Evolutionary conservation across 2,888 invertebrate genomes (phyloP), one percentile per base, ranked within the genome.

Genomic region (Metacarcinus magister): DNA sequence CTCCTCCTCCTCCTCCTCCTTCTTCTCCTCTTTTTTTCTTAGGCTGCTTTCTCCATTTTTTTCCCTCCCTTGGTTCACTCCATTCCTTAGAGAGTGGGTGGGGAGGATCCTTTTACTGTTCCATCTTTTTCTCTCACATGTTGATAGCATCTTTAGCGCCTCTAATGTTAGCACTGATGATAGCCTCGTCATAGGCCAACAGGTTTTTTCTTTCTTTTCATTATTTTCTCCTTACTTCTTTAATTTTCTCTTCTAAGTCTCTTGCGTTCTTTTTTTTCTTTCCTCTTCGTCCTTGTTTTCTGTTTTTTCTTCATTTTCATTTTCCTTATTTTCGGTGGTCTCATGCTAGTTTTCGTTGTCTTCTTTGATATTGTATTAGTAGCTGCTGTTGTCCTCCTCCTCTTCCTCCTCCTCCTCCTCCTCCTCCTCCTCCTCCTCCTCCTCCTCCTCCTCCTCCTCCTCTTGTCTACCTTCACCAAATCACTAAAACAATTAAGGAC

Each of bases 331-430:
- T 39, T 39, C 39, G 39, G 0, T 39, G 39, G 39, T 39, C 39
- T 39, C 39, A 39, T 39, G 39, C 39, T 39, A 39, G 23, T 23
- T 67, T 23, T 67, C 67, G 23, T 23, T 23, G 19, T 23, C 23
- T 23, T 67, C n/a, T 67, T 16, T 23, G 19, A 23, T 8, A 23
- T 67, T 5, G 23, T 2, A 23, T 5, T 54, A 0, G 54, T 54
- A 0, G 10, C 54, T 10, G 0, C 19, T 54, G 54, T 19, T 54
- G 19, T 75, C 75, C 75, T n/a, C 75, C 75, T 75, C 75, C 75
- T 75, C 75, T n/a, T 75, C n/a, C 75, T 75, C 75, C 8, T 75
- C 75, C 75, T 75, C 75, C 28, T 75, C 75, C 75, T 75, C 28
- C 23, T 82, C 75, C 32, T 82, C 28, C 39, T 39, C 16, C 10